Percentiles rank a stretch among this genome's conserved stretches.
Evolutionary conservation across 2,888 invertebrate genomes (phyloP).

Genomic region (Masnerella sp.): DNA sequence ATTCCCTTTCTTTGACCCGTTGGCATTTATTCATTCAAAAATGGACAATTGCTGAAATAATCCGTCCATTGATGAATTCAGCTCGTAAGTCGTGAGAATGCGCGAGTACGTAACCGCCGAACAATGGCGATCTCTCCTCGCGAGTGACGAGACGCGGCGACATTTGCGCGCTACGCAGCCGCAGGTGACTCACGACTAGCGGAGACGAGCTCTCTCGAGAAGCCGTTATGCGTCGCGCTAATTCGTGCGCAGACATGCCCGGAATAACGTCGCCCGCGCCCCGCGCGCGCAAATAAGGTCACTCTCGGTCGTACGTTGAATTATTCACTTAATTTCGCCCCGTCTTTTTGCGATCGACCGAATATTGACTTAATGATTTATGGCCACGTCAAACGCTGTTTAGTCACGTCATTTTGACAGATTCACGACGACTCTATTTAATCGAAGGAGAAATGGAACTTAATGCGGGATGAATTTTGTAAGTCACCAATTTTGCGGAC

Average conservation of each 20-base stretch:
- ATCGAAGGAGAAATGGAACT: no score
- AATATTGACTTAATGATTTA: neutral
- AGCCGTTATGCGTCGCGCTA: slow-evolving; percentile 44
- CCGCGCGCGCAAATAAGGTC: no score
- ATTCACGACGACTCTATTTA: no score
- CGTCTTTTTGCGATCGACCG: neutral
- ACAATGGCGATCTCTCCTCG: slow-evolving; percentile 47
- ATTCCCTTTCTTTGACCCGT: slow-evolving; percentile 37
- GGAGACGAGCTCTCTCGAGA: slow-evolving; percentile 45
- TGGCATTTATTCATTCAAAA: slow-evolving; percentile 34
- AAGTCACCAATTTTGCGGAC: no score
- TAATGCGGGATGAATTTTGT: no score
- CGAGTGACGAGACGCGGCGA: slow-evolving; percentile 45
- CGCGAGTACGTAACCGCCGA: slow-evolving; percentile 26
- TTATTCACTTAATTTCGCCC: neutral
- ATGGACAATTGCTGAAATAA: slow-evolving; percentile 28
- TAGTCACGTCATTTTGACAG: no score
- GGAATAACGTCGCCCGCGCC: slow-evolving; percentile 34
- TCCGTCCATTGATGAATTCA: slow-evolving; percentile 41
- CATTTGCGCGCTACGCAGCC: slow-evolving; percentile 33
- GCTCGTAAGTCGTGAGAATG: slow-evolving; percentile 35
- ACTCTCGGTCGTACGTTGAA: no score
- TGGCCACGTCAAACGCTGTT: no score
- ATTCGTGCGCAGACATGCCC: slow-evolving; percentile 33
- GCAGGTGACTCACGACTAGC: slow-evolving; percentile 54